Percentiles rank a stretch among this genome's conserved stretches.
These are phyloP conservation scores for Troides oblongomaculatus DNA, from an alignment of 2,888 invertebrate species.

Conservation along the genomic window DNA sequence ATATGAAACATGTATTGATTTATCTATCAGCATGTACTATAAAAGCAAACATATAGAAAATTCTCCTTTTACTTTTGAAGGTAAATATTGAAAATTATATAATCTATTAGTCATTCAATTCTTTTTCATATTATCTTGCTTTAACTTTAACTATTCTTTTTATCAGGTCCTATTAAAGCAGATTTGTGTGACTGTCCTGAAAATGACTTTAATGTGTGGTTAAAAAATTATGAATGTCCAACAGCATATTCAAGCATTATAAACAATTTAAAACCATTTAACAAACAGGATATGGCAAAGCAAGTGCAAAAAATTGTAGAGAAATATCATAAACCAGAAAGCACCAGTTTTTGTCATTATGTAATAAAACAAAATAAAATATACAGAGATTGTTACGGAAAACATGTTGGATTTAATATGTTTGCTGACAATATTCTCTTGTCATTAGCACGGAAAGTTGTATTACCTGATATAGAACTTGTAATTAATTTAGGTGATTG, in stretches of 20 bases:
- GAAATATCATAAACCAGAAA: constrained; percentile 87
- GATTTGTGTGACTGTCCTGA: constrained; percentile 93
- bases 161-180: constrained; percentile 84
- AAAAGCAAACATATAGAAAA: constrained; percentile 81
- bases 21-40: constrained; percentile 85
- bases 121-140: background rate
- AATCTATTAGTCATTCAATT: background rate
- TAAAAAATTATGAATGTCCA: constrained; percentile 83
- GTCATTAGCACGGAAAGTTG: constrained; percentile 89
- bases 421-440: constrained; percentile 94
- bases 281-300: constrained; percentile 84
- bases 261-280: constrained; percentile 85
- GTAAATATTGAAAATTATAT: constrained; percentile 56
- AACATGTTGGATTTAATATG: constrained; percentile 97
- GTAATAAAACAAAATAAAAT: constrained; percentile 90
- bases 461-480: constrained; percentile 92
- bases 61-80: constrained; percentile 83
- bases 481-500: constrained; percentile 97
- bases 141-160: constrained; percentile 22
- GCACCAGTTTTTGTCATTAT: constrained; percentile 94
- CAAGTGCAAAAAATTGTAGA: constrained; percentile 83
- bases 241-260: constrained; percentile 84
- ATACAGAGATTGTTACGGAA: constrained; percentile 93
- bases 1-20: constrained; percentile 85
- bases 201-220: constrained; percentile 82